Percentiles rank a stretch among this genome's conserved stretches.
Conservation (phyloP, 2,113 vertebrate species). For the Ciconia maguari region DNA sequence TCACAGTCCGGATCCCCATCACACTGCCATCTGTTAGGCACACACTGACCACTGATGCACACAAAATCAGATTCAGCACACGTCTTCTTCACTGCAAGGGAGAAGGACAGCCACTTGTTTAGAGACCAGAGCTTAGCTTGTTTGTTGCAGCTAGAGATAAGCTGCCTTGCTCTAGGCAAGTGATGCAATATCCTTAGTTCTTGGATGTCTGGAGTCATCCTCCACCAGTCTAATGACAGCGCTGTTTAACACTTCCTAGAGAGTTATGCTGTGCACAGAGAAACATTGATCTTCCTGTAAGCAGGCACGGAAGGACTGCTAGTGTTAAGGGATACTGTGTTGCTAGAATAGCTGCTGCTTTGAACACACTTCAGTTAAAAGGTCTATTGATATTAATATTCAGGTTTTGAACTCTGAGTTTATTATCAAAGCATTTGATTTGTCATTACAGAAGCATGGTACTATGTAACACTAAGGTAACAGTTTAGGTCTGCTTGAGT, state of each 20-base stretch:
- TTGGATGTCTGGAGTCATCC: rapidly evolving
- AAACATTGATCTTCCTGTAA: background rate
- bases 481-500: background rate
- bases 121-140: background rate
- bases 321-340: background rate
- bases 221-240: background rate
- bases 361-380: background rate
- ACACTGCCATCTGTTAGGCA: conserved; percentile 94
- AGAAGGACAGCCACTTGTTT: background rate
- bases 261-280: background rate
- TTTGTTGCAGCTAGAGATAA: background rate
- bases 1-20: conserved; percentile 96
- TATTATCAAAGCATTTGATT: background rate
- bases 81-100: conserved; percentile 86
- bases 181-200: background rate
- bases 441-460: background rate
- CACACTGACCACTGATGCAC: conserved; percentile 89
- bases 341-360: background rate
- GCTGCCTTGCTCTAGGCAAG: background rate
- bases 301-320: background rate
- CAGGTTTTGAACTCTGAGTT: background rate
- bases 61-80: conserved; percentile 89
- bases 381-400: background rate
- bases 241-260: background rate
- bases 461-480: background rate